These are phyloP conservation scores for Sylvilagus bachmani DNA, from an alignment of 2,113 vertebrate genomes.

Conservation along the genomic window DNA sequence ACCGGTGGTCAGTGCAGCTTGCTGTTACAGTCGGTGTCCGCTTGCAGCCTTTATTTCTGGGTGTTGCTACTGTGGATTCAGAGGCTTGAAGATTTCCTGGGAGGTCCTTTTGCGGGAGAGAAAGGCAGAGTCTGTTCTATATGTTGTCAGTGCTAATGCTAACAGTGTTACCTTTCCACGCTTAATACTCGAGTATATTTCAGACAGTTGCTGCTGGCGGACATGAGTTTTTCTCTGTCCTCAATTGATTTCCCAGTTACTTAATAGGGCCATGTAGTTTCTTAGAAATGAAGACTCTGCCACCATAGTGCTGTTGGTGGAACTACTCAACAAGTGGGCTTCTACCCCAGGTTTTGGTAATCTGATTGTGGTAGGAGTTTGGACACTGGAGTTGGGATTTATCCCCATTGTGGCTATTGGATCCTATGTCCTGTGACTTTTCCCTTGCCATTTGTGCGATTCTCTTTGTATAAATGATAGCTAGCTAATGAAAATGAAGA, in stretches of 20 bases:
- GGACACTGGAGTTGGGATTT: neutral
- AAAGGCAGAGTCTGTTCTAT: neutral
- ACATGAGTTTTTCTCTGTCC: neutral
- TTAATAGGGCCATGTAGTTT: neutral
- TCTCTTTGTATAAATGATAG: slow-evolving; percentile 8
- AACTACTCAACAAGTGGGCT: neutral
- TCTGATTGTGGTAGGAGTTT: neutral
- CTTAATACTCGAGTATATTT: neutral
- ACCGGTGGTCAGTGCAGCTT: neutral
- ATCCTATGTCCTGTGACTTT: neutral
- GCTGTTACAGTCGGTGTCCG: neutral
- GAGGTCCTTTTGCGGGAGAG: neutral
- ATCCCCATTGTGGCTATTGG: neutral
- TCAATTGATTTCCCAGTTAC: neutral
- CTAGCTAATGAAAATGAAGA: neutral
- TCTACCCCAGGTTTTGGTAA: neutral
- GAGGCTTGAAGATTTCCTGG: neutral
- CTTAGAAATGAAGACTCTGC: neutral
- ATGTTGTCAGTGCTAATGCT: neutral
- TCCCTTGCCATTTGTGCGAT: neutral
- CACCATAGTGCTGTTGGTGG: neutral
- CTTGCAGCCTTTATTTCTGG: neutral
- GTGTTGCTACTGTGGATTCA: neutral
- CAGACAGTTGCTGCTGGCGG: neutral
- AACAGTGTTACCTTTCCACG: neutral